Evolutionary conservation across 2,797 vertebrate genomes (phyloP).

Genomic region (Rhodeus uyekii): DNA sequence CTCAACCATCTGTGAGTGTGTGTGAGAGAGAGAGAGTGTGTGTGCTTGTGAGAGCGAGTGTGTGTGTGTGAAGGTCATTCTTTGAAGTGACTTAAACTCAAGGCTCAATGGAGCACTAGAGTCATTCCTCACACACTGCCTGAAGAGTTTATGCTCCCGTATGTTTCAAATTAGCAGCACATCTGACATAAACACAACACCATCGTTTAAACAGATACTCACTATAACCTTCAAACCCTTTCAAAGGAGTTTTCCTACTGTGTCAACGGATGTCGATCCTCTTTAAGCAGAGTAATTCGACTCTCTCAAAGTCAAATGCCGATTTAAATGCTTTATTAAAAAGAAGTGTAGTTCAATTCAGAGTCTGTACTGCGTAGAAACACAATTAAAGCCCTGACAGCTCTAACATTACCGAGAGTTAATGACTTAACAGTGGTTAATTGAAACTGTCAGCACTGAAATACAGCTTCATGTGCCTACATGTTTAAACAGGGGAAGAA

Average conservation of each 20-base stretch:
- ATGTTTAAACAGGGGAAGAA: background rate
- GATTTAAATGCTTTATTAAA: conserved; percentile 26
- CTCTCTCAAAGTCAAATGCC: conserved; percentile 33
- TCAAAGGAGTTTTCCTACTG: conserved; percentile 24
- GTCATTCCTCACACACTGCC: conserved; percentile 43
- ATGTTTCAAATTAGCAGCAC: conserved; percentile 44
- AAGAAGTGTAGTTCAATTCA: background rate
- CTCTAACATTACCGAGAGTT: conserved; percentile 29
- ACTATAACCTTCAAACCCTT: conserved; percentile 24
- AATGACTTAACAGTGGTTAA: conserved; percentile 13
- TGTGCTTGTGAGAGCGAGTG: background rate
- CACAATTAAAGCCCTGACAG: conserved; percentile 35
- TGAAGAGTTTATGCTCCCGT: conserved; percentile 28
- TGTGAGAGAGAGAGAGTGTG: background rate
- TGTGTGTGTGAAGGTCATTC: conserved; percentile 39
- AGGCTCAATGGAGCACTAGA: conserved; percentile 8
- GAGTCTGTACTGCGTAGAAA: background rate
- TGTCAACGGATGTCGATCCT: background rate
- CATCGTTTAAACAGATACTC: conserved; percentile 37
- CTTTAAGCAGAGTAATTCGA: background rate
- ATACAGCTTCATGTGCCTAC: background rate
- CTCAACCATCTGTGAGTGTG: conserved; percentile 39
- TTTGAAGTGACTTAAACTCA: conserved; percentile 41
- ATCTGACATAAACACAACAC: conserved; percentile 37
- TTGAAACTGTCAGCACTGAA: conserved; percentile 15